These are phyloP conservation scores for Oryzias woworae DNA, from an alignment of 2,113 vertebrate genomes.

Conservation along the genomic window DNA sequence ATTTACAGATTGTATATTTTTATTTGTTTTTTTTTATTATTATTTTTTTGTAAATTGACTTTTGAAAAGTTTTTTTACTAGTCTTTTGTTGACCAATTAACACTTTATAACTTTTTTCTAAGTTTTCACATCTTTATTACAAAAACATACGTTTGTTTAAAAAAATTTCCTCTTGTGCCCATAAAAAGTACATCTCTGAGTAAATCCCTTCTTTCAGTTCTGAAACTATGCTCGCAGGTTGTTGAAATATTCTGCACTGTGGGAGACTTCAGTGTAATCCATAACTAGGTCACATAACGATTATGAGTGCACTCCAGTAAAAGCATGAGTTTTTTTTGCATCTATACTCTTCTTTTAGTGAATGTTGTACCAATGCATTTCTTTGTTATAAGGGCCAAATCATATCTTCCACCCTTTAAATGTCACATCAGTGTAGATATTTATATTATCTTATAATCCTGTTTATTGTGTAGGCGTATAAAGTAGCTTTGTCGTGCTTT, in stretches of 20 bases:
- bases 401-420: not conserved
- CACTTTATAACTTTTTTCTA: too few species aligned
- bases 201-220: constrained; percentile 24
- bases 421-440: constrained; percentile 1
- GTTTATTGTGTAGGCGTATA: not conserved
- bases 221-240: constrained; percentile 11
- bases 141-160: too few species aligned
- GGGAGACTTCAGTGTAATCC: constrained; percentile 13
- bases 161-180: too few species aligned
- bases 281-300: constrained; percentile 10
- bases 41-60: too few species aligned
- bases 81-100: too few species aligned
- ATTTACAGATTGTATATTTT: too few species aligned
- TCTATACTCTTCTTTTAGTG: not conserved
- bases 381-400: not conserved
- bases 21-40: too few species aligned
- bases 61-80: too few species aligned
- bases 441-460: not conserved
- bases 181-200: too few species aligned
- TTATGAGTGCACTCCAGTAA: constrained; percentile 7
- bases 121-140: too few species aligned
- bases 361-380: not conserved
- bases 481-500: not conserved
- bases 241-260: not conserved
- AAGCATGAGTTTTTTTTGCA: not conserved